These are phyloP conservation scores for Rhinoderma darwinii DNA, from an alignment of 2,113 vertebrate genomes.

Conservation along the genomic window DNA sequence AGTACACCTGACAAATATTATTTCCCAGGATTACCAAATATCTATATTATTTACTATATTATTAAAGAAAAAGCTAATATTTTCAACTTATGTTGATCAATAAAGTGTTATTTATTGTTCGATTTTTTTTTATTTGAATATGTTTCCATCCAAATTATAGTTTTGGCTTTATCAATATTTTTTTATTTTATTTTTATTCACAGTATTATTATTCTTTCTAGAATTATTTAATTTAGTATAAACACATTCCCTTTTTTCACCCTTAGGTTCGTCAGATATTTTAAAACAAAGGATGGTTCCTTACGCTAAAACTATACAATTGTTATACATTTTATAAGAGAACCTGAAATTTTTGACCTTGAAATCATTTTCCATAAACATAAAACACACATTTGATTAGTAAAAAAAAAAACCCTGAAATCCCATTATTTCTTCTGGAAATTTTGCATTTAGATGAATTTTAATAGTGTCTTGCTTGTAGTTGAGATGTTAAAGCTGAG, in stretches of 20 bases:
- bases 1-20: not conserved
- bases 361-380: not conserved
- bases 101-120: not conserved
- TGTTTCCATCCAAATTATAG: not conserved
- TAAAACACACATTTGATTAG: not conserved
- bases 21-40: not conserved
- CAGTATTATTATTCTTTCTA: not conserved
- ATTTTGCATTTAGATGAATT: constrained; percentile 1
- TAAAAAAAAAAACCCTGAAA: not conserved
- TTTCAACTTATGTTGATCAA: not conserved
- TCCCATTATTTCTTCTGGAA: not conserved
- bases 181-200: not conserved
- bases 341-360: not conserved
- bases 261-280: not conserved
- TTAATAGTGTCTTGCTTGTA: not conserved
- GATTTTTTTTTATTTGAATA: not conserved
- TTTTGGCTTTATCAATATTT: not conserved
- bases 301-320: no score
- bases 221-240: not conserved
- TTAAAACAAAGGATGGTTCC: not conserved
- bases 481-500: constrained; percentile 22
- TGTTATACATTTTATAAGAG: not conserved
- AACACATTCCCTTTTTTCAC: not conserved
- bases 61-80: not conserved
- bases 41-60: not conserved